Evolutionary conservation across 2,797 vertebrate genomes (phyloP).

Genomic region (Varecia variegata): DNA sequence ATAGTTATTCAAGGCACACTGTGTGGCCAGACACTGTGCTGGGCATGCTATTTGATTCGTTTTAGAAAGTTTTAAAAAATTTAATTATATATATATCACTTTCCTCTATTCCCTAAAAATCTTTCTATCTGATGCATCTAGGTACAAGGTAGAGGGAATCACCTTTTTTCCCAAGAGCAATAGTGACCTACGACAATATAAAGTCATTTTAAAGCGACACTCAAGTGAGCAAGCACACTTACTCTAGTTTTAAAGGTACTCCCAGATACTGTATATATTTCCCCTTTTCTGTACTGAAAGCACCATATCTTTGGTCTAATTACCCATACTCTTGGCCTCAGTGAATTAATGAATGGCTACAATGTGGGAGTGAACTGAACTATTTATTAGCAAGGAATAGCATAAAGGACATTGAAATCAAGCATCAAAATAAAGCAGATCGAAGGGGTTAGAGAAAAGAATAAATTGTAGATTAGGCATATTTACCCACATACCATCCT

Average conservation of each 20-base stretch:
- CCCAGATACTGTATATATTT: neutral
- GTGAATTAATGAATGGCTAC: neutral
- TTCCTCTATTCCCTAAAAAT: neutral
- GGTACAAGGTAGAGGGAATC: neutral
- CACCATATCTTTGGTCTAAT: neutral
- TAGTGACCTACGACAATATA: neutral
- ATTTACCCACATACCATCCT: neutral
- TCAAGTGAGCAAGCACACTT: neutral
- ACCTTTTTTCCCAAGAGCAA: neutral
- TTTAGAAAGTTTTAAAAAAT: neutral
- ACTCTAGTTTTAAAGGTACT: neutral
- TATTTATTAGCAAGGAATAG: neutral
- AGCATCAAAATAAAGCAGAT: neutral
- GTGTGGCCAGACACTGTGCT: neutral
- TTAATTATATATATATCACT: neutral
- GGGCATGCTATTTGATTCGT: neutral
- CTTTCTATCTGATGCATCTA: neutral
- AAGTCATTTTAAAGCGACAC: neutral
- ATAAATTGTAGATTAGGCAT: neutral
- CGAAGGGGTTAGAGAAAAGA: neutral
- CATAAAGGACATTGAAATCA: neutral
- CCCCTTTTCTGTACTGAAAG: neutral
- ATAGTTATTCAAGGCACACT: neutral
- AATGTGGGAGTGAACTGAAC: neutral
- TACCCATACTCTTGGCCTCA: neutral